phyloP scores from a whole-genome alignment of 2,888 invertebrate genomes.

The Amorpha juglandis region DNA sequence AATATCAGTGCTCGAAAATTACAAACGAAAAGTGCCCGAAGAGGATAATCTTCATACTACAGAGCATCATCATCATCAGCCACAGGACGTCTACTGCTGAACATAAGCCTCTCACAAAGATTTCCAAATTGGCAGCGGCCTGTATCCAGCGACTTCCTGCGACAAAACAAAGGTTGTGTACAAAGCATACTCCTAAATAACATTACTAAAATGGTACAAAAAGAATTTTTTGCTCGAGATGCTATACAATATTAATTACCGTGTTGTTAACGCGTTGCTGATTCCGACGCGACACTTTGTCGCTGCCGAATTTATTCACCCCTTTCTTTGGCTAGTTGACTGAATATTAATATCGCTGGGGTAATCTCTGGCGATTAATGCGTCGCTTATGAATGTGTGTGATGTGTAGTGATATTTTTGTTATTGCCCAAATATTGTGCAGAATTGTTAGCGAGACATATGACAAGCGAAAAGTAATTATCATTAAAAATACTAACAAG shows the following conservation, averaged over 20 bases:
- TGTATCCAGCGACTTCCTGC: no score
- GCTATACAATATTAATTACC: slow-evolving; percentile 67
- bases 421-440: slow-evolving; percentile 31
- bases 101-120: no score
- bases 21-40: no score
- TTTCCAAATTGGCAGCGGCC: no score
- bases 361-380: slow-evolving; percentile 74
- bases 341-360: slow-evolving; percentile 75
- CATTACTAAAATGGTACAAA: background rate
- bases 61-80: no score
- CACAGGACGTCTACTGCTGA: no score
- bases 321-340: slow-evolving; percentile 75
- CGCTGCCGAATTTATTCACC: slow-evolving; percentile 72
- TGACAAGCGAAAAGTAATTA: no score
- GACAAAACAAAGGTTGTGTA: no score
- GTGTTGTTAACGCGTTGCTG: slow-evolving; percentile 75
- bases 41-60: no score
- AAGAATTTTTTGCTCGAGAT: slow-evolving; percentile 20
- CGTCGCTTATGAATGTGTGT: slow-evolving; percentile 45
- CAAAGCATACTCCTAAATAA: background rate
- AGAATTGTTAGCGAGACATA: slow-evolving; percentile 21
- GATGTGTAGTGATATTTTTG: slow-evolving; percentile 33
- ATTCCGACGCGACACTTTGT: slow-evolving; percentile 63
- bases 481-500: no score
- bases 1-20: no score